Evolutionary conservation across 2,797 vertebrate species (phyloP), one percentile per base, ranked within the genome.

Genomic region (Muraenolepis orangiensis): DNA sequence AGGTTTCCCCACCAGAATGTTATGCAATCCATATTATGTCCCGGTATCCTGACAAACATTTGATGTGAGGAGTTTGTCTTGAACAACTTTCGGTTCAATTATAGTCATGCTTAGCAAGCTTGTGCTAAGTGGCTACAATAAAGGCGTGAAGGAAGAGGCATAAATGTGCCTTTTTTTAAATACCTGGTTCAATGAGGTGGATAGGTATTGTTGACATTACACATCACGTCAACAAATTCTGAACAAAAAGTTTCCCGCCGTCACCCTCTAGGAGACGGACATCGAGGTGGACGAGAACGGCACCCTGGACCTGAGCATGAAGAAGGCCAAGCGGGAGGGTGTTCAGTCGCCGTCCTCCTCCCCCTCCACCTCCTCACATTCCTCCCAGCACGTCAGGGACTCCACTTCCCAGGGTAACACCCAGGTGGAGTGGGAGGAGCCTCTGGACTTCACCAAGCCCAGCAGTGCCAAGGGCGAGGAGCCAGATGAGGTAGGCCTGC

Each of bases 211-310:
- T 61, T 26, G n/a, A 23, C n/a, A 57, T n/a, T n/a, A 57, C 8
- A 11, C 20, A 10, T 57, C 20, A 26, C 13, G 12, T 26, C 23
- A 57, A 57, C n/a, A n/a, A 23, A 23, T n/a, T 8, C 8, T 4
- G 16, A 57, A 57, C 51, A 57, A 23, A 34, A 57, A 28, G 64
- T 26, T 13, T n/a, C 42, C 20, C 10, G 0, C 78, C 14, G 46
- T 38, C 8, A 70, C 61, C 20, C 23, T 31, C 1, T 81, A 98
- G 98, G 93, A 95, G 68, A 91, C 91, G 31, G 96, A 96, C 81
- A 98, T 99, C 0, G 96, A 98, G 82, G 98, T 99, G 78, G 98
- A 99, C 75, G 98, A 99, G 83, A 99, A 99, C 0, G 98, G 98
- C 68, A 99, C 98, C 28, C 89, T 99, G 85, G 97, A 99, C 85